phyloP scores from a whole-genome alignment of 2,113 vertebrate genomes.

The Cottus gobio region DNA sequence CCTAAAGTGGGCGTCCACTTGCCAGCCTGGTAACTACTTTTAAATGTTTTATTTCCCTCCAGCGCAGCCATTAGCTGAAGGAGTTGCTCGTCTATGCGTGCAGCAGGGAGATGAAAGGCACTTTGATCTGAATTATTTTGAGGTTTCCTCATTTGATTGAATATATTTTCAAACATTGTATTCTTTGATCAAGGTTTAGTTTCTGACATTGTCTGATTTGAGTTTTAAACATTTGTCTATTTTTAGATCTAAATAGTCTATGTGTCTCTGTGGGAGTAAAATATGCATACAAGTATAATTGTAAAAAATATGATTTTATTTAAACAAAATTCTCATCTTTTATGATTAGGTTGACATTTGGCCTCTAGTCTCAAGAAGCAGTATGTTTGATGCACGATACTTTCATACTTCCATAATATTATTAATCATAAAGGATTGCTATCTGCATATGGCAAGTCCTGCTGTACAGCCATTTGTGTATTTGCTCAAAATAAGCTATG shows the following conservation, averaged over 20 bases:
- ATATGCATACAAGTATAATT: slow-evolving; percentile 23
- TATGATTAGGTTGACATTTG: not conserved
- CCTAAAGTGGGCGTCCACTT: not conserved
- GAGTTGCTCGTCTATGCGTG: slow-evolving; percentile 36
- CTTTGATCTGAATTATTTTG: slow-evolving; percentile 76
- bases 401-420: not conserved
- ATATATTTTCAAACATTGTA: slow-evolving; percentile 57
- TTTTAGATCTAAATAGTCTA: slow-evolving; percentile 53
- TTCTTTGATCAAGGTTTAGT: slow-evolving; percentile 65
- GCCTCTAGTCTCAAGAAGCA: not conserved
- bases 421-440: not conserved
- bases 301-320: too few species aligned
- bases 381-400: not conserved
- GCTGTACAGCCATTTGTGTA: not conserved
- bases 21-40: not conserved
- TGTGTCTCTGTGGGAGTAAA: slow-evolving; percentile 1
- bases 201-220: slow-evolving; percentile 58
- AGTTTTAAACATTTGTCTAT: slow-evolving; percentile 53
- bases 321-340: too few species aligned
- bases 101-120: slow-evolving; percentile 61
- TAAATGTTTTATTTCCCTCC: slow-evolving; percentile 31
- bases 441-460: not conserved
- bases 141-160: slow-evolving; percentile 62
- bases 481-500: not conserved
- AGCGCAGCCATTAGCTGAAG: slow-evolving; percentile 45